Evolutionary conservation across 53 echinoderm and acorn worm species (phyloP), one percentile per base, ranked within the genome.

Genomic region (Zoroaster sp.): DNA sequence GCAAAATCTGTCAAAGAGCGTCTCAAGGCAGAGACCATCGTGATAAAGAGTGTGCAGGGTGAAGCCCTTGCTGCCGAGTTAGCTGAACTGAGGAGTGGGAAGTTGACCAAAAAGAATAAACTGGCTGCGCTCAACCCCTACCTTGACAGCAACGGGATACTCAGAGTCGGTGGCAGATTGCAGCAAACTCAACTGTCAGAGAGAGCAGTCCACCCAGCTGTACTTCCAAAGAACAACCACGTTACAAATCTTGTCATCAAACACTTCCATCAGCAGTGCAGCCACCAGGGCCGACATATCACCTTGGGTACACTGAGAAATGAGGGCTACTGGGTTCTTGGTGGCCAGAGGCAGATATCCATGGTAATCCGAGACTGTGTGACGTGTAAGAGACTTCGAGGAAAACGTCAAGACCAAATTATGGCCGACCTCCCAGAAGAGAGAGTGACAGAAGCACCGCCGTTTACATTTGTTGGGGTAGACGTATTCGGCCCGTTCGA

Each of bases 401-500:
- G 81, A 5, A 72, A 44, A 28, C 63, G 32, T 30, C 53, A 35
- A 33, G 20, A 87, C 17, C 91, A 88, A 59, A 71, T 68, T 14
- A 91, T 93, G 94, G 82, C 94, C 14, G 91, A 88, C 10, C 52
- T 91, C 8, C 93, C 93, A 49, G 55, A 32, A 34, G 88, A 90
- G 33, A 71, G 95, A 88, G 92, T 94, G 3, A 90, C 89, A 1
- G 67, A 74, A 35, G 79, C 89, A 41, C 91, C 89, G 25, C 87
- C 80, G 35, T 94, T 94, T 34, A 87, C 90, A 15, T 54, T 31
- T 54, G 80, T 74, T 5, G 91, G 93, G 2, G 80, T 92, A 18
- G 94, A 94, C 45, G 86, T 72, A 31, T 94, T 94, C 41, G 90
- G 94, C 11, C 87, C 94, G 3, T 81, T 90, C 32, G 21, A 39